Conservation (phyloP, 2,113 vertebrate species). For the Corythaeola cristata region DNA sequence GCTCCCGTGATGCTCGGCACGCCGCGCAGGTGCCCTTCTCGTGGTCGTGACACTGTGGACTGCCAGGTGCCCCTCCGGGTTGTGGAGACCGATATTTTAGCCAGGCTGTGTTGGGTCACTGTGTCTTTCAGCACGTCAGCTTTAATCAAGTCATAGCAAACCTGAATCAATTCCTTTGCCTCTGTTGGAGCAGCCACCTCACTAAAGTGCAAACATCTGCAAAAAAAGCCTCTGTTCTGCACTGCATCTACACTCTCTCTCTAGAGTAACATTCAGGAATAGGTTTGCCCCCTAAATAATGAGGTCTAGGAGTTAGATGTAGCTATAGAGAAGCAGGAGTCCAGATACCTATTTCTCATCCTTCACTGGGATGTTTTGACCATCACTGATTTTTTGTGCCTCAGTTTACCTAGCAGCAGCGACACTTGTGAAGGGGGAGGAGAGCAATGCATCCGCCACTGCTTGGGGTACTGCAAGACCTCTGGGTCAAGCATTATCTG, state of each 20-base stretch:
- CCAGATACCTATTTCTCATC: not conserved
- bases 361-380: not conserved
- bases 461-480: not conserved
- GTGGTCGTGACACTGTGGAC: not conserved
- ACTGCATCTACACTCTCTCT: fast-evolving
- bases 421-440: not conserved
- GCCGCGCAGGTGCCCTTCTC: fast-evolving
- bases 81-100: not conserved
- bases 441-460: fast-evolving
- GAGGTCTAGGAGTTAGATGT: not conserved
- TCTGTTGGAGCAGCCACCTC: not conserved
- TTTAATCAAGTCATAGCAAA: not conserved
- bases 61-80: not conserved
- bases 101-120: not conserved
- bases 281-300: not conserved
- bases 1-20: not conserved
- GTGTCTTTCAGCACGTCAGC: not conserved
- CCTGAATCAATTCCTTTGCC: not conserved
- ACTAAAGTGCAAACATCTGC: not conserved
- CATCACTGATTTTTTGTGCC: not conserved
- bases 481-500: not conserved
- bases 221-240: not conserved
- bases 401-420: not conserved
- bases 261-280: not conserved
- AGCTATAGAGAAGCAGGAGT: not conserved